These are phyloP conservation scores for Lasioglossum vierecki DNA, from an alignment of 2,888 invertebrate species.

Conservation along the genomic window DNA sequence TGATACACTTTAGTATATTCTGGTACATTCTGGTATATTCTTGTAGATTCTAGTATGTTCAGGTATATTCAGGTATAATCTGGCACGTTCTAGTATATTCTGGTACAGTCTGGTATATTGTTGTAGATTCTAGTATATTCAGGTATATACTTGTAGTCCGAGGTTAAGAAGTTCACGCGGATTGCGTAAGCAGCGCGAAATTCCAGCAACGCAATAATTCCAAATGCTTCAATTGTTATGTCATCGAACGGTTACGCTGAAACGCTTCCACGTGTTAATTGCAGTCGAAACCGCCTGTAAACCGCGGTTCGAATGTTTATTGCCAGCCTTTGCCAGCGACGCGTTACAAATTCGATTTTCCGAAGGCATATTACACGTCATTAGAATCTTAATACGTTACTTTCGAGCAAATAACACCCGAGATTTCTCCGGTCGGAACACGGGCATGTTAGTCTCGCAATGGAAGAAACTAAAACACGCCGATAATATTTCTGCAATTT, in stretches of 20 bases:
- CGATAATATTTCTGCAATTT: conserved; percentile 36
- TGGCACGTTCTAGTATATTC: no score
- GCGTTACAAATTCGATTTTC: conserved; percentile 51
- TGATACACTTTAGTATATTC: no score
- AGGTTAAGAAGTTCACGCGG: conserved; percentile 29
- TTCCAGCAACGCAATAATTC: conserved; percentile 53
- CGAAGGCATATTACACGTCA: conserved; percentile 36
- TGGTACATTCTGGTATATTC: no score
- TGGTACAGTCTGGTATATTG: no score
- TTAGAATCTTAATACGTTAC: conserved; percentile 38
- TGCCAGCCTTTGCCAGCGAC: conserved; percentile 36
- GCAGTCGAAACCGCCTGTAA: conserved; percentile 28
- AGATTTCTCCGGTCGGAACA: conserved; percentile 29
- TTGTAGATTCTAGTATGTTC: no score
- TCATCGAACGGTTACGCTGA: conserved; percentile 38
- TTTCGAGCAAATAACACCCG: background rate
- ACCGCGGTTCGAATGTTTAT: conserved; percentile 35
- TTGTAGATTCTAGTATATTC: no score
- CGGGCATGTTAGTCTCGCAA: conserved; percentile 11
- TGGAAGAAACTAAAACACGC: conserved; percentile 29
- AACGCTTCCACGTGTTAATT: conserved; percentile 46
- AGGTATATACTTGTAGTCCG: no score
- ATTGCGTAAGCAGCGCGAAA: conserved; percentile 57
- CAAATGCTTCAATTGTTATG: conserved; percentile 53
- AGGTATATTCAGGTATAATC: no score